Evolutionary conservation across 2,113 vertebrate genomes (phyloP).

Genomic region (Poecilia latipinna): DNA sequence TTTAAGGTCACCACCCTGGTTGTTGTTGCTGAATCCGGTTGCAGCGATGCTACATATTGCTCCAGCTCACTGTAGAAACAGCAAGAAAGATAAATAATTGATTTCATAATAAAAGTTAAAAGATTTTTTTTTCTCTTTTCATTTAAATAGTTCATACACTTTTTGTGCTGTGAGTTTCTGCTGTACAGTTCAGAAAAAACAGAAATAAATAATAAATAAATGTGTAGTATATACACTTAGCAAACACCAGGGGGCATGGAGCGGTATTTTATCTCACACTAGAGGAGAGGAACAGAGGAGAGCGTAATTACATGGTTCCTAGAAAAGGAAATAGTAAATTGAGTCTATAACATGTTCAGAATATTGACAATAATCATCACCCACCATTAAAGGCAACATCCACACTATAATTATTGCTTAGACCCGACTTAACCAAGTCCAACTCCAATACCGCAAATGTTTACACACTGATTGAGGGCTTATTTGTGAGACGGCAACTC

Average conservation of each 20-base stretch:
- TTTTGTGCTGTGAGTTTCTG: not conserved
- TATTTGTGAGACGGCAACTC: conserved; percentile 33
- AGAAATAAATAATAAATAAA: not conserved
- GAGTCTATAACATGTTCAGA: conserved; percentile 2
- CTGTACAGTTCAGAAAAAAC: not conserved
- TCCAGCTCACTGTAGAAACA: conserved; percentile 87
- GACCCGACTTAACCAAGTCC: conserved; percentile 15
- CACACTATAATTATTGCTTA: conserved; percentile 1
- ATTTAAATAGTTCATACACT: not conserved
- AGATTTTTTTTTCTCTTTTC: too few relatives aligned
- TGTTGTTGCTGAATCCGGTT: conserved; percentile 77
- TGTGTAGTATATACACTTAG: not conserved
- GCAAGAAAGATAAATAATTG: not conserved
- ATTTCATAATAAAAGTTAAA: not conserved
- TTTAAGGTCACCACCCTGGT: conserved; percentile 85
- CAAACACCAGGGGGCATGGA: conserved; percentile 67
- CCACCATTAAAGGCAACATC: not conserved
- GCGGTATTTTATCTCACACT: conserved; percentile 12
- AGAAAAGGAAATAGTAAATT: not conserved
- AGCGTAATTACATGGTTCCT: not conserved
- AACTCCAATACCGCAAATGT: conserved; percentile 22
- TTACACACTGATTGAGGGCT: conserved; percentile 1
- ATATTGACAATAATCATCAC: not conserved
- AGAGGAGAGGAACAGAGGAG: not conserved
- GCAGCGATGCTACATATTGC: conserved; percentile 87